Conservation (phyloP, 1,140 invertebrate species). For the Pantala flavescens region DNA sequence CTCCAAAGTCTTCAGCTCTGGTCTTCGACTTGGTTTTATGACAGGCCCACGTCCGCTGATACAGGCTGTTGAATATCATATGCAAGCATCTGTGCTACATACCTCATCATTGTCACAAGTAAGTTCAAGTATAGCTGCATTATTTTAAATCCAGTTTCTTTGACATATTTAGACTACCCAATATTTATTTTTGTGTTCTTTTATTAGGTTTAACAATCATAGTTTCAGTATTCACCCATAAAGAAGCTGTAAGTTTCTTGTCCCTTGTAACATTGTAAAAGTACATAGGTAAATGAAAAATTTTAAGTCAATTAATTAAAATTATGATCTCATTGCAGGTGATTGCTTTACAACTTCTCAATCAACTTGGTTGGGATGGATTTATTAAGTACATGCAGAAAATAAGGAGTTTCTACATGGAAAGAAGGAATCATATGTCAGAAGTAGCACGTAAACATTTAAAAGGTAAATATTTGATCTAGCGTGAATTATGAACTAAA, state of each 20-base stretch:
- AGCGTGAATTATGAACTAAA: too few relatives aligned
- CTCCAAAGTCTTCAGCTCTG: slow-evolving; percentile 39
- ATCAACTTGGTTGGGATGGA: slow-evolving; percentile 35
- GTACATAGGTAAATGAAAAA: too few relatives aligned
- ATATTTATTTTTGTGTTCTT: too few relatives aligned
- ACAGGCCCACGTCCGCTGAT: slow-evolving; percentile 32
- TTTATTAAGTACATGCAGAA: slow-evolving; percentile 33
- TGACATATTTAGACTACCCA: not conserved
- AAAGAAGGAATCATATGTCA: slow-evolving; percentile 34
- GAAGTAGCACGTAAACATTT: slow-evolving; percentile 36
- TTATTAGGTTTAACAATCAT: too few relatives aligned
- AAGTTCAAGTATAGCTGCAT: slow-evolving; percentile 8
- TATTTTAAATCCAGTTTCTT: not conserved
- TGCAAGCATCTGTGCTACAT: slow-evolving; percentile 38
- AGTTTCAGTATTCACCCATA: too few relatives aligned
- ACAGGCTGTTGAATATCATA: slow-evolving; percentile 29
- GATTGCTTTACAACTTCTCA: slow-evolving; percentile 31
- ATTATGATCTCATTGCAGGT: slow-evolving; percentile 28
- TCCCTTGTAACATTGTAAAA: too few relatives aligned
- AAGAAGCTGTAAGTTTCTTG: too few relatives aligned
- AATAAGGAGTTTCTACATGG: slow-evolving; percentile 35
- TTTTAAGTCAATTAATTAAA: not conserved
- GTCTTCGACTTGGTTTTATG: slow-evolving; percentile 34
- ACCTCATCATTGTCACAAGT: slow-evolving; percentile 38
- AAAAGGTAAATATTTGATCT: slow-evolving; percentile 32